Evolutionary conservation across 2,113 vertebrate genomes (phyloP).

Genomic region (Marcusenius ussheri): DNA sequence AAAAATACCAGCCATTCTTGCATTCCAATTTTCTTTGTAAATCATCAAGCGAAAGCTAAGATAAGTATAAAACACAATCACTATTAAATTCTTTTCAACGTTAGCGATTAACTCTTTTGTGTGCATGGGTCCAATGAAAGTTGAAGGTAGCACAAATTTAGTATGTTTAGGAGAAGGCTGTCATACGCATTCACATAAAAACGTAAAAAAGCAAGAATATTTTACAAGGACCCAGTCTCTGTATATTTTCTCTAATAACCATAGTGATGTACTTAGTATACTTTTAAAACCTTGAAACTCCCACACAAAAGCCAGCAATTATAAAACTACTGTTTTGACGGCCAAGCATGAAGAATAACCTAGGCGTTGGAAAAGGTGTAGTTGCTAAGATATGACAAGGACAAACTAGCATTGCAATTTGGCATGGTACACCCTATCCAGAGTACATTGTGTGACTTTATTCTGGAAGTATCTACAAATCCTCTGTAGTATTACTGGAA

Average conservation of each 20-base stretch:
- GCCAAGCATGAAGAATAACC: not conserved
- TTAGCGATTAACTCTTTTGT: not conserved
- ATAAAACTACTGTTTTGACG: not conserved
- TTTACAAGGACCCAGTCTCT: not conserved
- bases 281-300: not conserved
- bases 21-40: not conserved
- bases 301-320: not conserved
- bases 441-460: not conserved
- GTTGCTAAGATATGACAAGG: not conserved
- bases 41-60: not conserved
- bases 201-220: not conserved
- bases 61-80: not conserved
- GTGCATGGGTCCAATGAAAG: not conserved
- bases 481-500: not conserved
- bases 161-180: not conserved
- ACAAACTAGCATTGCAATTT: not conserved
- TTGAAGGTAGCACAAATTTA: not conserved
- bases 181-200: not conserved
- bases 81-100: not conserved
- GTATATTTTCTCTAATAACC: not conserved
- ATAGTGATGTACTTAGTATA: not conserved
- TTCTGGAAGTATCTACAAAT: not conserved
- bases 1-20: not conserved
- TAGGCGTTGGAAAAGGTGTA: not conserved
- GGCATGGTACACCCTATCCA: not conserved